These are phyloP conservation scores for Mylabris phalerata DNA, from an alignment of 1,140 invertebrate genomes.

Conservation along the genomic window DNA sequence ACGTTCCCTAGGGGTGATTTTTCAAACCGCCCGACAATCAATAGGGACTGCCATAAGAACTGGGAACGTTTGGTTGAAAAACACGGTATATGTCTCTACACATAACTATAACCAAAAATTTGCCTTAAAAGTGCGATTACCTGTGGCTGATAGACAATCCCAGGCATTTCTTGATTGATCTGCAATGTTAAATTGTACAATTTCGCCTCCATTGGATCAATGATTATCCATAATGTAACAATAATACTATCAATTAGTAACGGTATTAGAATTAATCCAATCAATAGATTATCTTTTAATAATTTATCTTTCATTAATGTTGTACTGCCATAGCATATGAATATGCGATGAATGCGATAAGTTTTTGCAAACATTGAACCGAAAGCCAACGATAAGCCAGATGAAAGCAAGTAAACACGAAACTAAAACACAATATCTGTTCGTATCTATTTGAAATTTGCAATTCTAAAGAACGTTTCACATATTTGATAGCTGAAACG, in stretches of 20 bases:
- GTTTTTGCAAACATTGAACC: conserved; percentile 89
- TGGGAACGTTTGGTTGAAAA: too few relatives aligned
- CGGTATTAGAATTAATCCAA: conserved; percentile 69
- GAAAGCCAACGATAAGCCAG: conserved; percentile 79
- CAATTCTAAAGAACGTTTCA: background rate
- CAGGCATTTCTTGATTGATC: conserved; percentile 64
- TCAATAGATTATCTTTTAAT: conserved; percentile 76
- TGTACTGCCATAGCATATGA: conserved; percentile 47
- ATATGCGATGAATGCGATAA: conserved; percentile 80
- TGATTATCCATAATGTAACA: conserved; percentile 68
- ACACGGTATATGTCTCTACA: too few relatives aligned
- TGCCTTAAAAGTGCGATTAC: conserved; percentile 42
- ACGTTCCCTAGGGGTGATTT: too few relatives aligned
- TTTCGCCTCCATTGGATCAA: conserved; percentile 79
- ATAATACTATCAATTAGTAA: conserved; percentile 72
- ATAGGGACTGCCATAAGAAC: too few relatives aligned
- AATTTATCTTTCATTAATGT: conserved; percentile 57
- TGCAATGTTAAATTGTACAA: conserved; percentile 77
- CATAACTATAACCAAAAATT: background rate
- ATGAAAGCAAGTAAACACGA: conserved; percentile 77
- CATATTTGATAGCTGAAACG: too few relatives aligned
- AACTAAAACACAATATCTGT: conserved; percentile 53
- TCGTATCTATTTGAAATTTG: background rate
- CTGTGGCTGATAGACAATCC: conserved; percentile 82
- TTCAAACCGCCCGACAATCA: too few relatives aligned